phyloP scores from a whole-genome alignment of 2,113 vertebrate genomes.

The Zootoca vivipara region DNA sequence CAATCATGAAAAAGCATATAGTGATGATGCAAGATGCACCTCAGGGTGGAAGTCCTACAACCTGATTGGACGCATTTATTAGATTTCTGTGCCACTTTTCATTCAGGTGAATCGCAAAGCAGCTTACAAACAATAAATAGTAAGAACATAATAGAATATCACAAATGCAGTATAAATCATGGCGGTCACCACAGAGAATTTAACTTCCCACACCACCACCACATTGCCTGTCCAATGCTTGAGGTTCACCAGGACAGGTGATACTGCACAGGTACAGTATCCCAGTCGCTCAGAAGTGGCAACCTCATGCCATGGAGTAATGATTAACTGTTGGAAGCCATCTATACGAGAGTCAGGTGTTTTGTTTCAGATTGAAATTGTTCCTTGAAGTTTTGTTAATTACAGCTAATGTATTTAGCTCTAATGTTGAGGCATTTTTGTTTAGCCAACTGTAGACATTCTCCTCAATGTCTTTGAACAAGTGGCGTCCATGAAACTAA shows the following conservation, averaged over 20 bases:
- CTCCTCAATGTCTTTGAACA: constrained; percentile 83
- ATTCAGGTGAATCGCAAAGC: too few relatives aligned
- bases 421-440: constrained; percentile 4
- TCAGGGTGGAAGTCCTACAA: too few relatives aligned
- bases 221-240: not conserved
- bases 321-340: not conserved
- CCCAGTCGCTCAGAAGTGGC: not conserved
- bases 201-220: not conserved
- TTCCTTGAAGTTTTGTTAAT: not conserved
- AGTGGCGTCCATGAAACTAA: constrained; percentile 78
- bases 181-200: too few relatives aligned
- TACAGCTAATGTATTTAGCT: not conserved
- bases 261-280: not conserved
- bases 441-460: constrained; percentile 82
- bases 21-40: too few relatives aligned
- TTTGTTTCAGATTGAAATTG: not conserved
- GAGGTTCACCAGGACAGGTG: not conserved
- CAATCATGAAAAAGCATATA: too few relatives aligned
- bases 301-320: not conserved
- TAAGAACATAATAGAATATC: too few relatives aligned
- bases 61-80: too few relatives aligned
- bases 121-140: too few relatives aligned
- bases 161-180: too few relatives aligned
- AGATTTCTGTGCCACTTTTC: too few relatives aligned
- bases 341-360: not conserved